Percentiles rank a stretch among this genome's conserved stretches.
phyloP scores from a whole-genome alignment of 2,888 invertebrate genomes.

The Thera britannica region DNA sequence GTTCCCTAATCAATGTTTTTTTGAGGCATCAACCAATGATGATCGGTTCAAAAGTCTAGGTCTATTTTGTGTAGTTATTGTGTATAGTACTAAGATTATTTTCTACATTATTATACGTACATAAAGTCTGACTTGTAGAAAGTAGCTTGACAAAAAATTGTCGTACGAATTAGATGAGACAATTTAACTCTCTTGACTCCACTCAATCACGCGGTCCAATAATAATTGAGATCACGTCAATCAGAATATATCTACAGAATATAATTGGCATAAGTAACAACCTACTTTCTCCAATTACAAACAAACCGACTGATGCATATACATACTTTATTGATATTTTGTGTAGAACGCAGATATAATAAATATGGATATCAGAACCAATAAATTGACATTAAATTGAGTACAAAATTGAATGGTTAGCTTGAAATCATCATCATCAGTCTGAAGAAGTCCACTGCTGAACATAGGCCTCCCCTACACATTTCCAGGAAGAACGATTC shows the following conservation, averaged over 20 bases:
- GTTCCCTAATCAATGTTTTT: background rate
- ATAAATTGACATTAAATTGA: background rate
- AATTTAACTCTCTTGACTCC: background rate
- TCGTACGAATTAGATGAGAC: conserved; percentile 16
- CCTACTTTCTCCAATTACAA: conserved; percentile 4
- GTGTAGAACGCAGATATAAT: background rate
- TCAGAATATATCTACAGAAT: background rate
- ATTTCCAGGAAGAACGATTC: too few species aligned
- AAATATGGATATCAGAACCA: background rate
- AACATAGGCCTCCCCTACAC: too few species aligned
- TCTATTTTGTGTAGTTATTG: too few species aligned
- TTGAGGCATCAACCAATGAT: too few species aligned
- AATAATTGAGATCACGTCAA: conserved; percentile 12
- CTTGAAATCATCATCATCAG: too few species aligned
- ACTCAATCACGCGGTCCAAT: conserved; percentile 1
- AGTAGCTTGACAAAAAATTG: background rate
- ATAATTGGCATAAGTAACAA: background rate
- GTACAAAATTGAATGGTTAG: background rate
- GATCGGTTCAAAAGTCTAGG: too few species aligned
- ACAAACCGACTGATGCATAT: background rate
- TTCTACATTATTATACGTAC: too few species aligned
- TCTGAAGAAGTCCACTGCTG: too few species aligned
- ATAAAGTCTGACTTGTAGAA: too few species aligned
- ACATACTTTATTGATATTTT: background rate
- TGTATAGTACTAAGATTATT: too few species aligned